A percentile compares a stretch with the other conserved stretches of the same genome.
Conservation (phyloP, 2,888 invertebrate species). For the Cremastinae sp. region DNA sequence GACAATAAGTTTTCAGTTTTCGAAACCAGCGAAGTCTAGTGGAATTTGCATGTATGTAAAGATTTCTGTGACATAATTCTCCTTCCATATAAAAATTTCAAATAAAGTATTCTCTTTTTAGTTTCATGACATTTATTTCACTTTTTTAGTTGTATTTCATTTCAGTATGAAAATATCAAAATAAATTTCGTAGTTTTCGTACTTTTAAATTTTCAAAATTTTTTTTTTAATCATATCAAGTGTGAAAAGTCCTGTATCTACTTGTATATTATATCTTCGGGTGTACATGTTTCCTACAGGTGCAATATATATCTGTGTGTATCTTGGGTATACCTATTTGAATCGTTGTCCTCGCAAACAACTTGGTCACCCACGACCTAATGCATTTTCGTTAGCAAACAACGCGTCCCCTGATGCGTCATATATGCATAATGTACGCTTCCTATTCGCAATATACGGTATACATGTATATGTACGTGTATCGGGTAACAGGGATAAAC, state of each 20-base stretch:
- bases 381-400: slow-evolving; percentile 59
- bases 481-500: not conserved
- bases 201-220: no score
- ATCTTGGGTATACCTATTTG: slow-evolving; percentile 61
- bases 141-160: no score
- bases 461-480: not conserved
- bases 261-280: slow-evolving; percentile 12
- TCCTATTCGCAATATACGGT: not conserved
- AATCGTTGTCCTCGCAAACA: slow-evolving; percentile 63
- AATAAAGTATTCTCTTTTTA: no score
- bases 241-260: slow-evolving; percentile 8
- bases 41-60: no score
- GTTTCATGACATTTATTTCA: no score
- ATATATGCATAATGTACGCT: slow-evolving; percentile 28
- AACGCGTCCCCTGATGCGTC: slow-evolving; percentile 31
- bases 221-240: no score
- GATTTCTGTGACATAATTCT: no score
- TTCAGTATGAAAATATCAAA: no score
- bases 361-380: slow-evolving; percentile 59
- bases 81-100: no score
- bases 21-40: no score
- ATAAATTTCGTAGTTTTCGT: no score
- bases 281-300: slow-evolving; percentile 14
- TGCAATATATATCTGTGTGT: slow-evolving; percentile 48
- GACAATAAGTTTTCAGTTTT: no score